A percentile compares a stretch with the other conserved stretches of the same genome.
Conservation (phyloP, 2,113 vertebrate species). For the Edolisoma coerulescens region DNA sequence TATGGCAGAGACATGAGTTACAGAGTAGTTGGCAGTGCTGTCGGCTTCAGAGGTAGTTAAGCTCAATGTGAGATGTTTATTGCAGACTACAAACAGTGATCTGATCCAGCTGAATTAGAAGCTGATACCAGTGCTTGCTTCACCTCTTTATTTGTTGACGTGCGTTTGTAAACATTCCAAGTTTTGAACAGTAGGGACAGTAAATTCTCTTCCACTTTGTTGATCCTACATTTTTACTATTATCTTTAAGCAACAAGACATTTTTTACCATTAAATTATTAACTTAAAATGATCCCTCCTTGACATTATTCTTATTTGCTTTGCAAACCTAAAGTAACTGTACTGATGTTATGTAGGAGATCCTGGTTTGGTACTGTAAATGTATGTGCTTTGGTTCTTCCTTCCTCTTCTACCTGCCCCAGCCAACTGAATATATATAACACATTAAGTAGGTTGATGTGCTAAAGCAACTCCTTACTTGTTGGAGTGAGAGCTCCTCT, state of each 20-base stretch:
- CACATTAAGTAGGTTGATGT: neutral
- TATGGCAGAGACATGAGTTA: constrained; percentile 9
- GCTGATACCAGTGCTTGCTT: neutral
- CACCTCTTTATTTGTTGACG: constrained; percentile 1
- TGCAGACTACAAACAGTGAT: constrained; percentile 33
- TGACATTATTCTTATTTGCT: neutral
- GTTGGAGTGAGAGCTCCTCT: no score
- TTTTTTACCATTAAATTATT: neutral
- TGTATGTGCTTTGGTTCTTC: neutral
- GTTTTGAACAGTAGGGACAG: neutral
- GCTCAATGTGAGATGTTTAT: constrained; percentile 43
- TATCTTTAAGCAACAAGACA: neutral
- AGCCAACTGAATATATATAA: neutral
- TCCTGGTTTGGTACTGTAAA: neutral
- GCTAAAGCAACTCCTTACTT: neutral
- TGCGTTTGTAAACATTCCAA: neutral
- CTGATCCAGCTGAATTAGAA: constrained; percentile 33
- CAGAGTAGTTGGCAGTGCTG: neutral
- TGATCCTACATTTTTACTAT: neutral
- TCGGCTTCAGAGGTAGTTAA: constrained; percentile 38
- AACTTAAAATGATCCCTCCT: neutral
- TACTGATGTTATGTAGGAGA: neutral
- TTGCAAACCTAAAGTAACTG: neutral
- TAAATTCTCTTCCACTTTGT: neutral
- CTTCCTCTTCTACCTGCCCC: neutral